These are phyloP conservation scores for Apeltes quadracus DNA, from an alignment of 2,113 vertebrate species.

Conservation along the genomic window DNA sequence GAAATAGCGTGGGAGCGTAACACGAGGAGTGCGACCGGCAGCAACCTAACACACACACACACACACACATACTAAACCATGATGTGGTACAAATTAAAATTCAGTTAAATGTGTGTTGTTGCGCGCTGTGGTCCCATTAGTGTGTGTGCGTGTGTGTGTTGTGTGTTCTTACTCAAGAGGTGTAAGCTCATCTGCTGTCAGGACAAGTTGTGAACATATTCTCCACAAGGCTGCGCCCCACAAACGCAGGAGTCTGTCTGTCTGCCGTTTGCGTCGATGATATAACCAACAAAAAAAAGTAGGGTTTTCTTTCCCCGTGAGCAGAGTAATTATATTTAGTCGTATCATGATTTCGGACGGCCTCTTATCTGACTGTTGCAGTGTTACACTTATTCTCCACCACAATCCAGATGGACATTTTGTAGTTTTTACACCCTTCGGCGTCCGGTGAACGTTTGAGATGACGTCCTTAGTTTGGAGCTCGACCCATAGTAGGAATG, in stretches of 20 bases:
- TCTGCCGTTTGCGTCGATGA: conserved; percentile 32
- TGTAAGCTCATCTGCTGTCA: conserved; percentile 65
- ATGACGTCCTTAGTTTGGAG: conserved; percentile 12
- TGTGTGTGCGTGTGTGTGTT: neutral
- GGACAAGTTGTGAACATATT: conserved; percentile 69
- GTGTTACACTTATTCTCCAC: neutral
- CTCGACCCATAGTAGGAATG: neutral
- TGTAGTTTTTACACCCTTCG: neutral
- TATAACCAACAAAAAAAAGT: conserved; percentile 15
- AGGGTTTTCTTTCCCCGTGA: conserved; percentile 41
- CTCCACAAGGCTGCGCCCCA: conserved; percentile 45
- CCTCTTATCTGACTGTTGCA: conserved; percentile 43
- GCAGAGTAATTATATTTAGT: conserved; percentile 17
- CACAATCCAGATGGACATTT: neutral
- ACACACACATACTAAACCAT: conserved; percentile 12
- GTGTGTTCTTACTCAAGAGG: conserved; percentile 54
- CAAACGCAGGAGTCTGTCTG: conserved; percentile 48
- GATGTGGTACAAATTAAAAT: neutral
- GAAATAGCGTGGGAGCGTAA: conserved; percentile 70
- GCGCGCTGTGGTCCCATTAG: neutral
- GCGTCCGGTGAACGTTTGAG: neutral
- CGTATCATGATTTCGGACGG: conserved; percentile 7
- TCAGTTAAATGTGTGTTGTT: neutral
- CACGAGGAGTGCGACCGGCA: conserved; percentile 38
- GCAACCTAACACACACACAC: conserved; percentile 13